These are phyloP conservation scores for Pseudomyrmex pallidus DNA, from an alignment of 1,140 invertebrate species.

Conservation along the genomic window DNA sequence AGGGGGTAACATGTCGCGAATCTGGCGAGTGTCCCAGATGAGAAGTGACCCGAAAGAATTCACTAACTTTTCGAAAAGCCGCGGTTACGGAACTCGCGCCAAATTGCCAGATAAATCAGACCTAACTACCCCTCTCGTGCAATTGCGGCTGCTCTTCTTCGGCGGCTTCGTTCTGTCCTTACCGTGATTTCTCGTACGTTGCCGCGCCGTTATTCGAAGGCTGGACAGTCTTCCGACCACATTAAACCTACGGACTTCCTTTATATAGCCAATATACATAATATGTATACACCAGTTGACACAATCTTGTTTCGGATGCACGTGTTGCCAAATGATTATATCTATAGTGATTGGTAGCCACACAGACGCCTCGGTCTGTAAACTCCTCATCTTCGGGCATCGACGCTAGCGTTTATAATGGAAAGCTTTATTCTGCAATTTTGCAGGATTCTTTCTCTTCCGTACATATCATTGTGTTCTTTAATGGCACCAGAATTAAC, in stretches of 20 bases:
- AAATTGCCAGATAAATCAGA: slow-evolving; percentile 65
- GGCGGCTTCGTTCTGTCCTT: slow-evolving; percentile 15
- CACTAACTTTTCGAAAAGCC: slow-evolving; percentile 53
- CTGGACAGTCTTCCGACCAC: slow-evolving; percentile 53
- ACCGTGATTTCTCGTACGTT: slow-evolving; percentile 37
- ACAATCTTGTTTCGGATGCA: slow-evolving; percentile 46
- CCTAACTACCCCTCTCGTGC: slow-evolving; percentile 26
- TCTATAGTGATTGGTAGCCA: slow-evolving; percentile 40
- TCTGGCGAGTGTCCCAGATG: slow-evolving; percentile 43
- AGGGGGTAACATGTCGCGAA: slow-evolving; percentile 1
- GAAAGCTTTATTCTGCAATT: neutral
- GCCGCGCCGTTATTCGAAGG: slow-evolving; percentile 12
- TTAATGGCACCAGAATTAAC: neutral
- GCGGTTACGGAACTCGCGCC: slow-evolving; percentile 46
- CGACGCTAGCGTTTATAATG: neutral
- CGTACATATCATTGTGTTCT: neutral
- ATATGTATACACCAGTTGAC: slow-evolving; percentile 3
- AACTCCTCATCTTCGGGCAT: slow-evolving; percentile 15
- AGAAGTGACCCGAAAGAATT: slow-evolving; percentile 55
- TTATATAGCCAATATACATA: neutral
- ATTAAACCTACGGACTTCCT: slow-evolving; percentile 30
- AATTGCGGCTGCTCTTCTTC: slow-evolving; percentile 28
- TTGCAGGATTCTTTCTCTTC: neutral
- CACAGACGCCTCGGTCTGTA: slow-evolving; percentile 20
- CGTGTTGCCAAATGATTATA: slow-evolving; percentile 39